phyloP scores from a whole-genome alignment of 1,140 invertebrate species.

The Leptoteleia sp. region DNA sequence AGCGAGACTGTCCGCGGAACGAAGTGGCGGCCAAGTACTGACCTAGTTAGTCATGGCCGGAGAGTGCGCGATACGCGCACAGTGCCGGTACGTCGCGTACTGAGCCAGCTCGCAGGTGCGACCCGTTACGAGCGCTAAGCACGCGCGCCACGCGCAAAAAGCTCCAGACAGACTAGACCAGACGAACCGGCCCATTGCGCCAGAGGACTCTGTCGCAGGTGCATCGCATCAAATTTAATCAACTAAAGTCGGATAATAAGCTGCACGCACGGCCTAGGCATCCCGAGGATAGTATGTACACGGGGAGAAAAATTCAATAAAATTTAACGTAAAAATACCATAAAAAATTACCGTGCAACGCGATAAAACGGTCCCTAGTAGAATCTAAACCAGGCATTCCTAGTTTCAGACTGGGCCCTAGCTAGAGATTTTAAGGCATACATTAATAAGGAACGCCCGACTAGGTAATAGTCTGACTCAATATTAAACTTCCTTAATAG shows the following conservation, averaged over 20 bases:
- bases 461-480: no score
- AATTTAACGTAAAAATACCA: no score
- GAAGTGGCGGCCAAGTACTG: constrained; percentile 57
- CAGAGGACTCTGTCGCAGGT: constrained; percentile 39
- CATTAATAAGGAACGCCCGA: no score
- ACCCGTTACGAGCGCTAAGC: constrained; percentile 32
- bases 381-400: no score
- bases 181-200: constrained; percentile 28
- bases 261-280: constrained; percentile 5
- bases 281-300: no score
- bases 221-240: constrained; percentile 48
- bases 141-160: constrained; percentile 54
- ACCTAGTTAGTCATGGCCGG: constrained; percentile 68
- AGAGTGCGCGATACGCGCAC: constrained; percentile 74
- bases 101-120: constrained; percentile 66
- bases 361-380: no score
- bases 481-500: no score
- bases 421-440: no score
- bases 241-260: constrained; percentile 40
- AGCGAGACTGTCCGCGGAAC: constrained; percentile 66
- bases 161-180: constrained; percentile 27
- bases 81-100: constrained; percentile 73
- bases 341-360: no score
- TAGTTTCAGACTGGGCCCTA: no score
- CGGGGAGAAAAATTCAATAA: no score